Evolutionary conservation across 2,888 invertebrate species (phyloP).

Genomic region (Drosophila quinaria): DNA sequence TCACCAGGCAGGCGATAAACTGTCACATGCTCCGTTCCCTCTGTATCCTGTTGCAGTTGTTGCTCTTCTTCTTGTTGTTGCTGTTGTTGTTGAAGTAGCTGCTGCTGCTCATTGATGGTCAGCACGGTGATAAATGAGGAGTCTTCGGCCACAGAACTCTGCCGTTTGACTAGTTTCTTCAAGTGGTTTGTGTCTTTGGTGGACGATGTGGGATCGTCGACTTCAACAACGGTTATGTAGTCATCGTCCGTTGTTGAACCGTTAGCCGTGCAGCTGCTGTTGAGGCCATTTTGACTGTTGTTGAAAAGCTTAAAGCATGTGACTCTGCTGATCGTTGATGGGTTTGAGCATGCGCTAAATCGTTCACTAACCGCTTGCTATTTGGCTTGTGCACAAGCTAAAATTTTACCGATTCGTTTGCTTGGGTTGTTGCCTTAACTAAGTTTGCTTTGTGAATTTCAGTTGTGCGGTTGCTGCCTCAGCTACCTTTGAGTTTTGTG

Average conservation of each 20-base stretch:
- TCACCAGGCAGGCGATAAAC: conserved; percentile 95
- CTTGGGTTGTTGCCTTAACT: conserved; percentile 33
- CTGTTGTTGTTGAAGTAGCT: conserved; percentile 52
- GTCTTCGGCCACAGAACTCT: conserved; percentile 81
- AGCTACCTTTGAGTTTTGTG: conserved; percentile 26
- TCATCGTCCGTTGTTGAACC: conserved; percentile 75
- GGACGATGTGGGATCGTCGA: conserved; percentile 86
- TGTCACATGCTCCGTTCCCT: conserved; percentile 90
- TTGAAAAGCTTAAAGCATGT: conserved; percentile 37
- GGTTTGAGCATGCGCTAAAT: conserved; percentile 32
- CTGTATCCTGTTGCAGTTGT: conserved; percentile 44
- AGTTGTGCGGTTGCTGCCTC: conserved; percentile 40
- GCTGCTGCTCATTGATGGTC: conserved; percentile 87
- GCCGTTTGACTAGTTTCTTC: conserved; percentile 79
- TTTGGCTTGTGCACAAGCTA: conserved; percentile 19
- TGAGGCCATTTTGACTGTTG: conserved; percentile 50
- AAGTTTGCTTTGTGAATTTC: conserved; percentile 33
- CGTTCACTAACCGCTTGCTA: background rate
- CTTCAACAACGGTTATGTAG: conserved; percentile 88
- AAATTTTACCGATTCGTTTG: conserved; percentile 24
- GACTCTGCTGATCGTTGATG: conserved; percentile 32
- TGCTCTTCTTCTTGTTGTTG: conserved; percentile 22
- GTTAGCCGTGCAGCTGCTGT: conserved; percentile 23
- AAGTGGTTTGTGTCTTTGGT: conserved; percentile 80
- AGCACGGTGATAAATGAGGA: conserved; percentile 88